A percentile compares a stretch with the other conserved stretches of the same genome.
Evolutionary conservation across 2,888 invertebrate species (phyloP).

Genomic region (Gisinianus flammeolus): DNA sequence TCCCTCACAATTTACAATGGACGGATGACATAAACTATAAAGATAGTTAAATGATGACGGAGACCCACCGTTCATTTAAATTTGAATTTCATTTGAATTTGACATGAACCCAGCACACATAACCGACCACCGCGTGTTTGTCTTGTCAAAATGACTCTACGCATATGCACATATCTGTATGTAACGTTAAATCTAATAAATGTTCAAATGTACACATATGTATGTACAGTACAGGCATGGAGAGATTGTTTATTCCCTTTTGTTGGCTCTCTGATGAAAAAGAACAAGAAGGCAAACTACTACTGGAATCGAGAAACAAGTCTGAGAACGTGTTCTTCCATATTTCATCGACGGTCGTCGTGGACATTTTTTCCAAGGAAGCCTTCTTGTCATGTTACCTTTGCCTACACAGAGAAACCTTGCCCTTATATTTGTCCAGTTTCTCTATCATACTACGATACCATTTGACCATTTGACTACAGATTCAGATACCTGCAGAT

Average conservation of each 20-base stretch:
- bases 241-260: background rate
- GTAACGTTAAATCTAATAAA: background rate
- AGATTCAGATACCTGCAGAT: too few species aligned
- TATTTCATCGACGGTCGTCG: constrained; percentile 31
- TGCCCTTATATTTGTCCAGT: background rate
- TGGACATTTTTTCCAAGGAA: constrained; percentile 25
- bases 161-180: background rate
- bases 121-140: background rate
- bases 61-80: background rate
- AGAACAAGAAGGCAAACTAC: constrained; percentile 20
- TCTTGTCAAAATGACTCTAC: background rate
- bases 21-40: constrained; percentile 16
- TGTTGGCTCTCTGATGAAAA: background rate
- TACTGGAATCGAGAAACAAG: constrained; percentile 41
- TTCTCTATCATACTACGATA: background rate
- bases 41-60: constrained; percentile 7
- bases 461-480: background rate
- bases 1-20: background rate
- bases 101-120: background rate
- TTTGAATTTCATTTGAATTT: background rate
- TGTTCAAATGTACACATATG: background rate
- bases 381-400: constrained; percentile 9
- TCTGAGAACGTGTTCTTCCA: constrained; percentile 32
- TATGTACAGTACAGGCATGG: background rate
- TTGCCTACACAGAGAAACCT: background rate